These are phyloP conservation scores for Nyctibius bracteatus DNA, from an alignment of 2,113 vertebrate species.

Conservation along the genomic window DNA sequence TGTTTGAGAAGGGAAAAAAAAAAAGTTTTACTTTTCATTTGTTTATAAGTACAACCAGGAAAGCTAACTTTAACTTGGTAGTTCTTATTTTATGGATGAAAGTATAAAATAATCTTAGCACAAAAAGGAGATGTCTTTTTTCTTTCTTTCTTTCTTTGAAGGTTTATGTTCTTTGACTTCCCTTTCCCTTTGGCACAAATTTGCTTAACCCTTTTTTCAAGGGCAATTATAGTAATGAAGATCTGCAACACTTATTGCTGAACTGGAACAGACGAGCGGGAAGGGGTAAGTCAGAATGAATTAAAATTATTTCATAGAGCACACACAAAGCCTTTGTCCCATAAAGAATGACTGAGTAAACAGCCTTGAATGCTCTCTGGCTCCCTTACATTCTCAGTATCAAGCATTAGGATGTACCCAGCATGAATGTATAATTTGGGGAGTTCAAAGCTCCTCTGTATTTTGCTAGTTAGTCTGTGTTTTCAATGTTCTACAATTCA, in stretches of 20 bases:
- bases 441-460: background rate
- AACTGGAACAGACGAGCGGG: background rate
- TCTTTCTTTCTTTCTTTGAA: background rate
- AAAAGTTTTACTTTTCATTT: background rate
- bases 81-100: background rate
- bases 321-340: constrained; percentile 30
- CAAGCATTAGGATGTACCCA: background rate
- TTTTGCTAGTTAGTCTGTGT: background rate
- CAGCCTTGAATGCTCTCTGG: background rate
- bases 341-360: constrained; percentile 1
- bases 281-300: constrained; percentile 43
- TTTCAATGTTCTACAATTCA: background rate
- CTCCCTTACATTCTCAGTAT: background rate
- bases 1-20: background rate
- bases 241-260: background rate
- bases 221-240: constrained; percentile 42
- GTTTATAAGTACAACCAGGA: background rate
- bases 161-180: background rate
- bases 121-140: background rate
- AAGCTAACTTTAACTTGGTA: background rate
- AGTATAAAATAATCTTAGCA: background rate
- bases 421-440: background rate
- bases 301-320: constrained; percentile 51
- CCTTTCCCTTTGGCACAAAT: background rate
- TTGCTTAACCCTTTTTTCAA: constrained; percentile 19